Evolutionary conservation across 1,140 invertebrate genomes (phyloP).

Genomic region (Drosophila sulfurigaster): DNA sequence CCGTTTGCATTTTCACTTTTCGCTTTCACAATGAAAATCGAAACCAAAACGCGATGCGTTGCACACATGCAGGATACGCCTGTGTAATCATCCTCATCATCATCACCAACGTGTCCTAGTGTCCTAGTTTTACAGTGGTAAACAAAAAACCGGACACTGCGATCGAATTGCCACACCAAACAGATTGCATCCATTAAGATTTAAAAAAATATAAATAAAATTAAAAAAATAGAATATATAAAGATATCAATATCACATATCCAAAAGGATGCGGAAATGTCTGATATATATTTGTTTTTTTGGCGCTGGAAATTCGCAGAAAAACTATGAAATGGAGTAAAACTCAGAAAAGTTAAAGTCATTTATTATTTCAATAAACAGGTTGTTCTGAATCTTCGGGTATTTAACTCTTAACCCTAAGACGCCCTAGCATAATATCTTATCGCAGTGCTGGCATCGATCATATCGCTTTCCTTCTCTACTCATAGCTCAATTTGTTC

Average conservation of each 20-base stretch:
- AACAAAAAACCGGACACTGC: constrained; percentile 79
- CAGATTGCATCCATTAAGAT: constrained; percentile 46
- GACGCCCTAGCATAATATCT: constrained; percentile 39
- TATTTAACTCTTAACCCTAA: constrained; percentile 45
- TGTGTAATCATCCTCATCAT: constrained; percentile 55
- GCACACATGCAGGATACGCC: constrained; percentile 70
- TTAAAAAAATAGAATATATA: constrained; percentile 8
- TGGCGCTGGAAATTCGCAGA: constrained; percentile 14
- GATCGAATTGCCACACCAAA: constrained; percentile 64
- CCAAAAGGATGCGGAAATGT: constrained; percentile 29
- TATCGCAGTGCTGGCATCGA: constrained; percentile 41
- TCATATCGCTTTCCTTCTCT: constrained; percentile 14
- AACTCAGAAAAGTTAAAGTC: constrained; percentile 25
- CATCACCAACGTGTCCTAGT: constrained; percentile 50
- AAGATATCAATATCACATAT: constrained; percentile 32
- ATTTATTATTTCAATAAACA: constrained; percentile 54
- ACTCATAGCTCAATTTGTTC: constrained; percentile 47
- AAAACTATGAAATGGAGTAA: constrained; percentile 10
- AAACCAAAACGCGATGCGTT: constrained; percentile 57
- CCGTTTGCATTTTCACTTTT: constrained; percentile 81
- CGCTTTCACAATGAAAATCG: constrained; percentile 80
- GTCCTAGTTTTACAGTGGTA: constrained; percentile 60
- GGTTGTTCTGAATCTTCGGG: not conserved
- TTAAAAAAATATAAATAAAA: not conserved
- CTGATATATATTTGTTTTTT: constrained; percentile 22